Base-by-base conservation (phyloP, 2,113 vertebrate species). In the Condylura cristata region DNA sequence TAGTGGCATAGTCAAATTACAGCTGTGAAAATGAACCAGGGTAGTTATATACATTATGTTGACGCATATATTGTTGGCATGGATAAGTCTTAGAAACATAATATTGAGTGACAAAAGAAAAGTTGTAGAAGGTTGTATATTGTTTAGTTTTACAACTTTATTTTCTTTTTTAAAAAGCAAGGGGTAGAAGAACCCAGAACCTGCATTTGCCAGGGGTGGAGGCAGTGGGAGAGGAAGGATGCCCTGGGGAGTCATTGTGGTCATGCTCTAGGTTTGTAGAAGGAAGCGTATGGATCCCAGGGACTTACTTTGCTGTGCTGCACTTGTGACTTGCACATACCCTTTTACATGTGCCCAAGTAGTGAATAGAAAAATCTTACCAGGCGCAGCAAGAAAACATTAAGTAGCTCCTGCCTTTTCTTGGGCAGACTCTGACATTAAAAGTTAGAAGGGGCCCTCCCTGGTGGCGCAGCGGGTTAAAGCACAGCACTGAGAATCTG, bases 371-470 rank as follows among this genome's bases (percentile, higher is more conserved):
- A 51, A 51, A 90, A 66, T 60, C 41, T 18, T 76, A 68, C 20
- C 37, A 83, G 44, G 63, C 37, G 56, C 32, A 41, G 16, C 48
- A 17, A 74, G 80, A 74, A 70, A 48, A 70, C 32, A 6, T 39
- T 74, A 44, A 39, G 32, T 58, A 28, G 24, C 66, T 63, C n/a
- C 6, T 6, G 1, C 37, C 24, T 81, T 39, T 63, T 86, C 61
- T 88, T 75, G 85, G 88, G 22, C n/a, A 8, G 39, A 60, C 41
- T 60, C 75, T 88, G 86, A 70, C 61, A 44, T 87, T 80, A 79
- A 65, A 70, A 92, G 53, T 95, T 63, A 86, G 95, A 90, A 81
- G 72, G 66, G 70, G n/a, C n/a, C n/a, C n/a, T n/a, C n/a, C n/a
- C n/a, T n/a, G n/a, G n/a, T n/a, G n/a, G n/a, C n/a, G n/a, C n/a